phyloP scores from a whole-genome alignment of 2,113 vertebrate genomes.

The Chelonoidis abingdonii region DNA sequence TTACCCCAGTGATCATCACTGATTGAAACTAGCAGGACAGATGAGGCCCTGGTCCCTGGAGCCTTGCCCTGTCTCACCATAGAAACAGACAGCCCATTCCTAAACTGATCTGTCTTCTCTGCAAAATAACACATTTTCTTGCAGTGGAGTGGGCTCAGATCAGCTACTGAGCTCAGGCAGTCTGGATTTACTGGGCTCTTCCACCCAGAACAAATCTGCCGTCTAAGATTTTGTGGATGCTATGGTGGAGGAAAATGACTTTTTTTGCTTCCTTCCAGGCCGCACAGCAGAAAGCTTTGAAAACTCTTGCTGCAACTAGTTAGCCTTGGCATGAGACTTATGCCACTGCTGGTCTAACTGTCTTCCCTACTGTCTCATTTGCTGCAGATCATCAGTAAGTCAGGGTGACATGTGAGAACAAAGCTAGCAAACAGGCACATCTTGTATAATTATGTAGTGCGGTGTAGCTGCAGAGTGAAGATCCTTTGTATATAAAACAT shows the following conservation, averaged over 20 bases:
- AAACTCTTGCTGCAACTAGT: not conserved
- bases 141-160: fast-evolving
- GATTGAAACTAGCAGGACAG: not conserved
- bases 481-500: not conserved
- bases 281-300: not conserved
- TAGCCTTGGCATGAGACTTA: not conserved
- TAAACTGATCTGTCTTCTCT: not conserved
- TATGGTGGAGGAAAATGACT: not conserved
- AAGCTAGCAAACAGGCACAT: not conserved
- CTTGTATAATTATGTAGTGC: not conserved
- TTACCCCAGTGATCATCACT: not conserved
- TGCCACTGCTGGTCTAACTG: not conserved
- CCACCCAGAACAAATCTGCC: too few species aligned
- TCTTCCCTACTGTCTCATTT: not conserved
- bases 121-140: not conserved
- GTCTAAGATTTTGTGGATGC: not conserved
- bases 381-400: not conserved
- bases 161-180: not conserved
- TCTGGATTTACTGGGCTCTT: not conserved
- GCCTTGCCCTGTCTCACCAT: not conserved
- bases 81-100: not conserved
- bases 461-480: not conserved
- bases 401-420: not conserved
- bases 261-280: fast-evolving
- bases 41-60: not conserved